These are phyloP conservation scores for Caracal caracal DNA, from an alignment of 2,113 vertebrate species.

Conservation along the genomic window DNA sequence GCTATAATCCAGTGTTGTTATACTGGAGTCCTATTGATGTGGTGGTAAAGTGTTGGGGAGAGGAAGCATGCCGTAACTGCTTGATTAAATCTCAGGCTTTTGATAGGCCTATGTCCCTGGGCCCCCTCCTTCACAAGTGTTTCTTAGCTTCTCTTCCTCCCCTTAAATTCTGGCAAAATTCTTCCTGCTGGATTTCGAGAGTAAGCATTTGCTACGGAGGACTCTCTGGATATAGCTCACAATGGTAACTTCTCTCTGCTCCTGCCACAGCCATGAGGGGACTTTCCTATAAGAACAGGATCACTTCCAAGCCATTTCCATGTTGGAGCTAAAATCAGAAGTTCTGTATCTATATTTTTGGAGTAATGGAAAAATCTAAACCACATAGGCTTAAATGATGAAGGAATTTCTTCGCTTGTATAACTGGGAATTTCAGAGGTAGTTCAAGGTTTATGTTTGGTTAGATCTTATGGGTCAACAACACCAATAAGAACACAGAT, in stretches of 20 bases:
- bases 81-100: conserved; percentile 6
- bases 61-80: neutral
- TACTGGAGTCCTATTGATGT: neutral
- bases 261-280: neutral
- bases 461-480: neutral
- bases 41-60: neutral
- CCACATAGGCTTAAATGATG: neutral
- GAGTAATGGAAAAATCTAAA: conserved; percentile 24
- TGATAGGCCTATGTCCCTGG: neutral
- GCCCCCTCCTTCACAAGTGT: neutral
- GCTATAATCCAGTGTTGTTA: neutral
- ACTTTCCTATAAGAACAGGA: neutral
- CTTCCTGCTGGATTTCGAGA: neutral
- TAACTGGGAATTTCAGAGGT: neutral
- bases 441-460: neutral
- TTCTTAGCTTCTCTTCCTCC: neutral
- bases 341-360: neutral
- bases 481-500: neutral
- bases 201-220: neutral
- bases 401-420: neutral
- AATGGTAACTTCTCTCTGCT: neutral
- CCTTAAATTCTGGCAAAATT: neutral
- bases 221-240: neutral
- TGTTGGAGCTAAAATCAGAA: neutral
- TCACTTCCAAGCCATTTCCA: neutral